A percentile compares a stretch with the other conserved stretches of the same genome.
phyloP scores from a whole-genome alignment of 2,888 invertebrate species.

The Zhuqinia jingwanae region DNA sequence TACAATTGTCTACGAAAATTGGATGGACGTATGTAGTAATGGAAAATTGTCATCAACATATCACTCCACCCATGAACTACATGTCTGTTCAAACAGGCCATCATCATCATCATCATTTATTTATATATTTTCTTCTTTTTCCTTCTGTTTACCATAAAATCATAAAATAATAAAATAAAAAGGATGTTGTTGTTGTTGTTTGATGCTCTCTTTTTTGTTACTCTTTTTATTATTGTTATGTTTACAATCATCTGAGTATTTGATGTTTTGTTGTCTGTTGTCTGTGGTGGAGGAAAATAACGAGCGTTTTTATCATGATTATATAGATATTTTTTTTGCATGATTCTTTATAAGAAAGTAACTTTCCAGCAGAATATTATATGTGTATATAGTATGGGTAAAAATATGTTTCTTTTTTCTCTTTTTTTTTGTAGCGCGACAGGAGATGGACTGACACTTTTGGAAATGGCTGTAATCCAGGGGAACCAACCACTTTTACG shows the following conservation, averaged over 20 bases:
- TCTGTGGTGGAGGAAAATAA: not conserved
- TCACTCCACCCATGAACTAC: slow-evolving; percentile 1
- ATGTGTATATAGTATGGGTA: not conserved
- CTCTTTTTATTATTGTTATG: no score
- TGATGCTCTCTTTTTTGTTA: slow-evolving; percentile 28
- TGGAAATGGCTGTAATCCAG: slow-evolving; percentile 96
- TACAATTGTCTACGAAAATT: not conserved
- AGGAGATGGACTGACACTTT: slow-evolving; percentile 90
- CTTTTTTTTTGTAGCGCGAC: slow-evolving; percentile 70
- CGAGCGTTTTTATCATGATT: slow-evolving; percentile 34
- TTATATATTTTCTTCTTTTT: slow-evolving; percentile 56
- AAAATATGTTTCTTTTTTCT: slow-evolving; percentile 30
- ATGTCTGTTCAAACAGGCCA: slow-evolving; percentile 31
- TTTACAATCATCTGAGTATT: no score
- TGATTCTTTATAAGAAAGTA: not conserved
- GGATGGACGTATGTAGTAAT: not conserved
- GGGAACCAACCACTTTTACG: slow-evolving; percentile 93
- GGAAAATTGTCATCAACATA: not conserved
- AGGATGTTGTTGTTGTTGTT: slow-evolving; percentile 1
- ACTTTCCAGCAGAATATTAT: not conserved
- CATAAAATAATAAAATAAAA: slow-evolving; percentile 28
- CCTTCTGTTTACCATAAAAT: no score
- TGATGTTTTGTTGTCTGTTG: not conserved
- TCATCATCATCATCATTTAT: not conserved
- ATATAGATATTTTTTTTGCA: slow-evolving; percentile 14